Evolutionary conservation across 1,140 invertebrate species (phyloP).

Genomic region (Rhizoglyphus robini): DNA sequence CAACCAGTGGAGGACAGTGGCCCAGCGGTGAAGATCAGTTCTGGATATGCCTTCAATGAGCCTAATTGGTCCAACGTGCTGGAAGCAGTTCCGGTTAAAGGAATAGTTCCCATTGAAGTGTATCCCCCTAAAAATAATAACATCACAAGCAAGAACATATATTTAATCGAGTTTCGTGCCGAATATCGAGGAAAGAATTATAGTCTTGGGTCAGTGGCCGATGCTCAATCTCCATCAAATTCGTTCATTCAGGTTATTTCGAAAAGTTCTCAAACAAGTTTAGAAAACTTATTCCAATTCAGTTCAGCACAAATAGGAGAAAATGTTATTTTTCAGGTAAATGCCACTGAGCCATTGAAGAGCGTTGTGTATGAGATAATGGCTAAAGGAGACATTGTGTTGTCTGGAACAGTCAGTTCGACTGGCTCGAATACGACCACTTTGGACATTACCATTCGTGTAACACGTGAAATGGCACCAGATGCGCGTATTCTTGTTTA

Average conservation of each 20-base stretch:
- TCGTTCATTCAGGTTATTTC: slow-evolving; percentile 53
- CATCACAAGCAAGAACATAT: no score
- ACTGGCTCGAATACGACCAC: slow-evolving; percentile 20
- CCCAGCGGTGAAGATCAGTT: slow-evolving; percentile 47
- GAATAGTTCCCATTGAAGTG: slow-evolving; percentile 47
- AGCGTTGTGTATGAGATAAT: slow-evolving; percentile 44
- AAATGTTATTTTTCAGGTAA: slow-evolving; percentile 63
- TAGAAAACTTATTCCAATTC: slow-evolving; percentile 1
- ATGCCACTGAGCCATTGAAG: slow-evolving; percentile 43
- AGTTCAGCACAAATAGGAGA: slow-evolving; percentile 57
- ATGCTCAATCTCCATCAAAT: slow-evolving; percentile 53
- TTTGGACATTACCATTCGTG: background rate
- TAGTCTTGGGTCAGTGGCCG: slow-evolving; percentile 41
- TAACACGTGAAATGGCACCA: background rate
- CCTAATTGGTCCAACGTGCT: slow-evolving; percentile 41
- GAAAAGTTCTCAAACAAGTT: slow-evolving; percentile 25
- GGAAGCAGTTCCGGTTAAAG: slow-evolving; percentile 47
- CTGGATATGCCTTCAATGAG: slow-evolving; percentile 51
- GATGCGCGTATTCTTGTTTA: background rate
- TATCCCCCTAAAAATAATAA: background rate
- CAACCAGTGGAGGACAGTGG: slow-evolving; percentile 46
- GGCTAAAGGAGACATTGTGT: slow-evolving; percentile 67
- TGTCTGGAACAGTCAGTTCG: slow-evolving; percentile 48
- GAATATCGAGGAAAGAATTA: slow-evolving; percentile 25
- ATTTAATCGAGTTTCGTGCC: slow-evolving; percentile 22